These are phyloP conservation scores for human DNA, from an alignment of 2,113 vertebrate genomes.

Conservation along the genomic window GRCh38 chr2:50825001-50825500, in stretches of 20 bases:
- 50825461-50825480: neutral
- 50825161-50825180: neutral
- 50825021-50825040: neutral
- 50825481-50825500: neutral
- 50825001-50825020: neutral
- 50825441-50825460: neutral
- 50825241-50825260: neutral
- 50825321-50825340: neutral
- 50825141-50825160: neutral
- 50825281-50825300: neutral
- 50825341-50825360: neutral
- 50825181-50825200: neutral
- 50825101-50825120: neutral
- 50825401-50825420: neutral
- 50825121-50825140: too few species aligned
- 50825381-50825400: neutral
- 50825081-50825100: neutral
- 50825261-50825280: neutral
- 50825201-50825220: neutral
- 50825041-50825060: neutral
- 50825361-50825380: neutral
- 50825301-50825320: neutral
- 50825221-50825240: neutral
- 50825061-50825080: neutral
- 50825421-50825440: neutral